These are phyloP conservation scores for Bombus fervidus DNA, from an alignment of 1,140 invertebrate genomes.

Conservation along the genomic window DNA sequence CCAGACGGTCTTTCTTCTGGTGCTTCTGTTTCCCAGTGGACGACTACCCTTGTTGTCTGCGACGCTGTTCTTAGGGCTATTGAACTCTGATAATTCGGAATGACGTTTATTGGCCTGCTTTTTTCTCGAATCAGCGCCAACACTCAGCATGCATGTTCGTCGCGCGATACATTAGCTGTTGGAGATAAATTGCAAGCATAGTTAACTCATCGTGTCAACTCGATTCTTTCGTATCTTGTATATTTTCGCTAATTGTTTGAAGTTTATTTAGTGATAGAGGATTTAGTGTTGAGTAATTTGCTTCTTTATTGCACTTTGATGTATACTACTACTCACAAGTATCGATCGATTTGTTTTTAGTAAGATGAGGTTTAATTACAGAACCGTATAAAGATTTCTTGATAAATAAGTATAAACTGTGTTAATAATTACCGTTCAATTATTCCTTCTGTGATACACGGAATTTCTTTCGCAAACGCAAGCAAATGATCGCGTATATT, in stretches of 20 bases:
- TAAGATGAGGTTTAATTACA: not conserved
- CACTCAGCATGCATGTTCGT: not conserved
- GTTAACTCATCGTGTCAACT: not conserved
- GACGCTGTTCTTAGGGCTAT: constrained; percentile 31
- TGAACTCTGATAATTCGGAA: constrained; percentile 35
- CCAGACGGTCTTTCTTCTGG: constrained; percentile 9
- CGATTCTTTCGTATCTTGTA: not conserved
- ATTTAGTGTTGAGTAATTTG: not conserved
- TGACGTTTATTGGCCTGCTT: constrained; percentile 29
- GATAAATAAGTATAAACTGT: not conserved
- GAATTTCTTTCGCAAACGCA: not conserved
- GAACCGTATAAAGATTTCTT: not conserved
- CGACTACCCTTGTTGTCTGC: not conserved
- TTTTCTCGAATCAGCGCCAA: constrained; percentile 26
- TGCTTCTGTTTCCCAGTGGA: not conserved
- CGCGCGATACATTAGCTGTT: not conserved
- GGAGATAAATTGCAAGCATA: constrained; percentile 3
- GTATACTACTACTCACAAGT: no score
- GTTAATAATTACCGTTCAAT: not conserved
- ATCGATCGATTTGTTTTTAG: not conserved
- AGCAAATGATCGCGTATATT: not conserved
- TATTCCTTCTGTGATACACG: not conserved
- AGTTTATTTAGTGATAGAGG: no score
- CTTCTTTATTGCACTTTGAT: no score
- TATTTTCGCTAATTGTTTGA: not conserved